phyloP scores from a whole-genome alignment of 2,797 vertebrate species.

The Salarias fasciatus region DNA sequence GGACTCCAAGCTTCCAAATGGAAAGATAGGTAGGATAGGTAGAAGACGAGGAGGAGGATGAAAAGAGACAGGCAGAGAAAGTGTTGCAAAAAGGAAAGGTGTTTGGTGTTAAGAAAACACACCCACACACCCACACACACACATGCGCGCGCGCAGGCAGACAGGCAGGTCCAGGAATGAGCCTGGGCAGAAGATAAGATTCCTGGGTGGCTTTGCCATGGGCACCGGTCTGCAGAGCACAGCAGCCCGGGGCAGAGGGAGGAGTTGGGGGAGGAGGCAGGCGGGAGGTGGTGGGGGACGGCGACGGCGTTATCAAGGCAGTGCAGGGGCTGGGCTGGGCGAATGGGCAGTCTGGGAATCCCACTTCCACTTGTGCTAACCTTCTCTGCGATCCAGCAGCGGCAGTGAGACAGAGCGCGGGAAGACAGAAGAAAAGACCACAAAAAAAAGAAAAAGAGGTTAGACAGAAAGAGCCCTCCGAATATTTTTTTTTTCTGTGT shows the following conservation, averaged over 20 bases:
- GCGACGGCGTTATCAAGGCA: constrained; percentile 77
- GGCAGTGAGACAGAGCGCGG: constrained; percentile 26
- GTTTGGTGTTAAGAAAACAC: neutral
- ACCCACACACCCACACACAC: neutral
- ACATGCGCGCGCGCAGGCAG: constrained; percentile 21
- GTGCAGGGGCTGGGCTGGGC: constrained; percentile 75
- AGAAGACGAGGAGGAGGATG: constrained; percentile 21
- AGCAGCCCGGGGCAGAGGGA: constrained; percentile 72
- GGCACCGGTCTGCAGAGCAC: constrained; percentile 74
- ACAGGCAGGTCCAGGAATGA: constrained; percentile 61
- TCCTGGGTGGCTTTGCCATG: constrained; percentile 83
- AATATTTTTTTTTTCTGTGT: constrained; percentile 28
- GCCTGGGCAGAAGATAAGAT: constrained; percentile 85
- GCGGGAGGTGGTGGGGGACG: constrained; percentile 34
- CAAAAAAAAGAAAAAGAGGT: constrained; percentile 2
- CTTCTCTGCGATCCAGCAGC: constrained; percentile 42
- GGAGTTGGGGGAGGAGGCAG: constrained; percentile 47
- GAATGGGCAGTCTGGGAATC: constrained; percentile 73
- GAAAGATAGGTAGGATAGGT: constrained; percentile 12
- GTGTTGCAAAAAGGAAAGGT: constrained; percentile 32
- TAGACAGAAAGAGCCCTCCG: constrained; percentile 1
- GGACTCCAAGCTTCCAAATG: constrained; percentile 25
- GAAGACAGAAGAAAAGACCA: constrained; percentile 17
- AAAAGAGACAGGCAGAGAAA: constrained; percentile 1
- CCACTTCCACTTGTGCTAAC: constrained; percentile 47